Conservation (phyloP, 2,113 vertebrate species). For the Mirza zaza region DNA sequence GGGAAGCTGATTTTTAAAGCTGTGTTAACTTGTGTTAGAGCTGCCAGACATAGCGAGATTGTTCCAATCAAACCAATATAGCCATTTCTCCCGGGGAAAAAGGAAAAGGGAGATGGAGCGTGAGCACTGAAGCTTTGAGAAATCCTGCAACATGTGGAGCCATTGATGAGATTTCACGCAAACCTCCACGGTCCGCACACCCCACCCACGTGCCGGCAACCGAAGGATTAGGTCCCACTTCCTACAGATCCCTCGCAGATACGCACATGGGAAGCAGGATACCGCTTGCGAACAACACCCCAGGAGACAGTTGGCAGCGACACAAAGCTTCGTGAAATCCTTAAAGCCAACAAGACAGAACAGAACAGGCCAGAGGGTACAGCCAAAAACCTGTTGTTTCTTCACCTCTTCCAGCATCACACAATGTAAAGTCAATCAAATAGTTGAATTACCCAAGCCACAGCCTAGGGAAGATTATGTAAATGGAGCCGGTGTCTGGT, state of each 20-base stretch:
- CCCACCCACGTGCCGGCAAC: constrained; percentile 5
- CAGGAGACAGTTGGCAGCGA: constrained; percentile 57
- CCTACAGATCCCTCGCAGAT: background rate
- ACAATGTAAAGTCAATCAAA: background rate
- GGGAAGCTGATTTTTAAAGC: background rate
- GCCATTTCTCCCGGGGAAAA: background rate
- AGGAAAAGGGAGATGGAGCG: too few relatives aligned
- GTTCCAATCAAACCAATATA: background rate
- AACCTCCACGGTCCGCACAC: background rate
- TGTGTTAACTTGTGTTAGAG: constrained; percentile 16
- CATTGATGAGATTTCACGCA: constrained; percentile 30
- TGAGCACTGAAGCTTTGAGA: background rate
- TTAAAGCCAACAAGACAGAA: constrained; percentile 4
- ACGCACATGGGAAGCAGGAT: background rate
- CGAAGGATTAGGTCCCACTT: background rate
- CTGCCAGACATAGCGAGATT: constrained; percentile 29
- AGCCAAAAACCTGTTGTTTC: background rate
- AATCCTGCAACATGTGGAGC: background rate
- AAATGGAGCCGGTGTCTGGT: background rate
- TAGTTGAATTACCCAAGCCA: background rate
- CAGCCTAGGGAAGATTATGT: background rate
- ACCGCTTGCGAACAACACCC: constrained; percentile 32
- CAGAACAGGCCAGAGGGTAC: constrained; percentile 37
- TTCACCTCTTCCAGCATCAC: background rate
- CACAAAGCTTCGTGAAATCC: constrained; percentile 60